Conservation (phyloP, 1,140 invertebrate genomes). For the Idris sp. region DNA sequence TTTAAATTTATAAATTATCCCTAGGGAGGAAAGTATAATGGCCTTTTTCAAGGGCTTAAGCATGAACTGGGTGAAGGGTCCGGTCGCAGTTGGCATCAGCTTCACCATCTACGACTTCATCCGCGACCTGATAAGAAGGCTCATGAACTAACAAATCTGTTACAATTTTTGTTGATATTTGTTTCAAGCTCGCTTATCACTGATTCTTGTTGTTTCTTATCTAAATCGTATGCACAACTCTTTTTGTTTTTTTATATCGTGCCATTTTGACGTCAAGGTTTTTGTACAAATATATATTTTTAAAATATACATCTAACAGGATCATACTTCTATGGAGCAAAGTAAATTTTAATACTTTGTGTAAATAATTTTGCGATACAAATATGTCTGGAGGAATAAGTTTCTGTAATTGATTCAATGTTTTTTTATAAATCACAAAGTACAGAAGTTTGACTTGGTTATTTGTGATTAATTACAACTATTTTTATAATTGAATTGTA, state of each 20-base stretch:
- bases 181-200: not conserved
- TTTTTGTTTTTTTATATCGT: slow-evolving; percentile 12
- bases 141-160: slow-evolving; percentile 54
- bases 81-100: slow-evolving; percentile 98
- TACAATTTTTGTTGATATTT: slow-evolving; percentile 25
- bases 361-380: not conserved
- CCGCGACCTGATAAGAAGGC: slow-evolving; percentile 80
- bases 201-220: slow-evolving; percentile 1
- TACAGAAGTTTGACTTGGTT: too few species aligned
- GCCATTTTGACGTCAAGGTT: slow-evolving; percentile 5
- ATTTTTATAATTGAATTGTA: too few species aligned
- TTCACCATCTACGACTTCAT: slow-evolving; percentile 96
- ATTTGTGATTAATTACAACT: not conserved
- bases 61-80: slow-evolving; percentile 99
- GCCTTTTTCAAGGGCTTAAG: slow-evolving; percentile 98
- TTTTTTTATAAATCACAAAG: too few species aligned
- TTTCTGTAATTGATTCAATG: not conserved
- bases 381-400: too few species aligned
- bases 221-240: not conserved
- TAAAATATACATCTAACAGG: not conserved
- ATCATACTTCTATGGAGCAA: too few species aligned
- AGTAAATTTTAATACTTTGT: not conserved
- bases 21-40: slow-evolving; percentile 90
- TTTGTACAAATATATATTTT: slow-evolving; percentile 13
- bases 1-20: too few species aligned